Conservation (phyloP, 2,797 vertebrate species). For the Cacajao melanocephalus region DNA sequence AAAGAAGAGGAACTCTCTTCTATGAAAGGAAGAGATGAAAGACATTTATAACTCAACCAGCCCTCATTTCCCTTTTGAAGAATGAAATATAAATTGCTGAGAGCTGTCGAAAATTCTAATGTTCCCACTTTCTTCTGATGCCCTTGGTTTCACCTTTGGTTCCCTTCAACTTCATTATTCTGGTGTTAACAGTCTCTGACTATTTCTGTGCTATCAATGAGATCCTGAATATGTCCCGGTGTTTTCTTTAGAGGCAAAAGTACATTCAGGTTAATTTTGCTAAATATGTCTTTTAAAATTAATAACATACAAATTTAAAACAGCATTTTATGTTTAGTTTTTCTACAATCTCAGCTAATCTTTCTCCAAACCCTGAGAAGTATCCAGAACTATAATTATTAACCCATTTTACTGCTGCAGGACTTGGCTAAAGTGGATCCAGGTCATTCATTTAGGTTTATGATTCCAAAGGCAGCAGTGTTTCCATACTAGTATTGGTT, state of each 20-base stretch:
- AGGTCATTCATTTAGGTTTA: not conserved
- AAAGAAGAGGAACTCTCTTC: not conserved
- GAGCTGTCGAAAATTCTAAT: not conserved
- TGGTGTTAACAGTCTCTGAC: not conserved
- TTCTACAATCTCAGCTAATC: not conserved
- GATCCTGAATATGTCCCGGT: not conserved
- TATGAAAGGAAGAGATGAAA: not conserved
- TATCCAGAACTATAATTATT: not conserved
- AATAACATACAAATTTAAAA: slow-evolving; percentile 10
- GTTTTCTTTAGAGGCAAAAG: not conserved
- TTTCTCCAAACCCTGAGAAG: not conserved
- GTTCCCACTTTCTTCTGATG: not conserved
- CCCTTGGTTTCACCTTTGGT: slow-evolving; percentile 26
- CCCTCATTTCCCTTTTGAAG: not conserved
- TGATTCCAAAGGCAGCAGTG: not conserved
- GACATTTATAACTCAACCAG: not conserved
- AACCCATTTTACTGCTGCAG: not conserved
- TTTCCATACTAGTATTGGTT: not conserved
- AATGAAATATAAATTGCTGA: not conserved
- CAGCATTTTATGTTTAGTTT: not conserved
- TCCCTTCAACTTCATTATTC: not conserved
- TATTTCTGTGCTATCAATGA: not conserved
- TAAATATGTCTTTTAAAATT: not conserved
- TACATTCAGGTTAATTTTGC: not conserved
- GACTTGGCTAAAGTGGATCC: not conserved